Base-by-base conservation (phyloP, 2,888 invertebrate genomes). In the Drosophila cognata region DNA sequence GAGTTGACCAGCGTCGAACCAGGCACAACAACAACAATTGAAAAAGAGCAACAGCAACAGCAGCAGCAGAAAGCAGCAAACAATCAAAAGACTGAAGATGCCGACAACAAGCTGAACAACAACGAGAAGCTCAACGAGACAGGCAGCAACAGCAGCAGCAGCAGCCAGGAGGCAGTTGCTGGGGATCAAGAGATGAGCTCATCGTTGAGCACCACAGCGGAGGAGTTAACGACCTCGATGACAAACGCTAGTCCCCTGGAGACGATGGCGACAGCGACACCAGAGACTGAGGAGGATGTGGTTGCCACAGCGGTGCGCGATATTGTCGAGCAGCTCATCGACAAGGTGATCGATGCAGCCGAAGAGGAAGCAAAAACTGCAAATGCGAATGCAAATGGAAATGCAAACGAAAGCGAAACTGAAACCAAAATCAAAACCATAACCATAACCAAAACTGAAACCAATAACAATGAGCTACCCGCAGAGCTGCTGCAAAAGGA, bases 1-100 rank as follows among this genome's bases (percentile, higher is more conserved):
- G 80, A 85, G 69, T 63, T 79, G 38, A 43, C 68, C 67, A 66
- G 50, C 35, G 46, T 53, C 25, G 5, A 51, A 25, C 41, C 67
- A 36, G 53, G 33, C 28, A 43, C 31, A 36, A 67, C 36, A 48
- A 38, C 35, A 29, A 59, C 46, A 41, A 55, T 46, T 29, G 67
- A 71, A 18, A 48, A 31, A 41, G 56, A 59, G 13, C 38, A n/a
- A 41, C 55, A 57, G 38, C 43, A 50, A 0, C 46, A 60, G 38
- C 62, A 71, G 57, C 48, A 68, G 41, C 48, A 25, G 6, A 36
- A 35, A 68, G 84, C 84, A 84, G 89, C 91, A 88, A 91, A 88
- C 88, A 92, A 92, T 91, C 91, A 92, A 92, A 92, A 93, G 92
- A 92, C 91, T 93, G 92, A 92, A 88, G 89, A 91, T 79, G 85